Evolutionary conservation across 2,113 vertebrate genomes (phyloP).

Genomic region (Helogale parvula): DNA sequence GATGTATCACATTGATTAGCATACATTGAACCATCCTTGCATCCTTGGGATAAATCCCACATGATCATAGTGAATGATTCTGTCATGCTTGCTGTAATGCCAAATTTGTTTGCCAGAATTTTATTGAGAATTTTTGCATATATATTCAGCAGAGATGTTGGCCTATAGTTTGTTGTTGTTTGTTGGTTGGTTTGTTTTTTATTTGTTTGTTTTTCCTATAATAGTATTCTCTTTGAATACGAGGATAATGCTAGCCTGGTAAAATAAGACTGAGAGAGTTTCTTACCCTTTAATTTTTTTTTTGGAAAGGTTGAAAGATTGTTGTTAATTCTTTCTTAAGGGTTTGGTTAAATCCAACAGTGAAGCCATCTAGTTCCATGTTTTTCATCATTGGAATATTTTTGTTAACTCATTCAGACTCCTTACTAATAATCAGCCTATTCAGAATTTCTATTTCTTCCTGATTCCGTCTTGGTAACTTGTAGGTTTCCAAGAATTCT

Average conservation of each 20-base stretch:
- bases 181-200: no score
- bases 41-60: neutral
- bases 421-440: neutral
- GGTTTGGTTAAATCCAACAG: neutral
- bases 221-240: neutral
- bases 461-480: neutral
- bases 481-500: neutral
- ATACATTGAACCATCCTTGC: neutral
- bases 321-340: neutral
- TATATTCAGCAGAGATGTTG: neutral
- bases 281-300: neutral
- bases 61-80: neutral
- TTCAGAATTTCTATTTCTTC: neutral
- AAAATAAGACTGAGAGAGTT: neutral
- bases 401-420: neutral
- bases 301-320: neutral
- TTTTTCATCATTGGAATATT: neutral
- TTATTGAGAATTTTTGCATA: neutral
- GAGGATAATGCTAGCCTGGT: neutral
- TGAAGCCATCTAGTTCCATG: neutral
- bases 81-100: neutral
- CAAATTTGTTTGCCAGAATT: neutral
- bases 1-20: neutral
- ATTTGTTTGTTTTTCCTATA: neutral
- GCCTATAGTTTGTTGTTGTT: neutral